Conservation (phyloP, 2,797 vertebrate species). For the Smutsia gigantea region DNA sequence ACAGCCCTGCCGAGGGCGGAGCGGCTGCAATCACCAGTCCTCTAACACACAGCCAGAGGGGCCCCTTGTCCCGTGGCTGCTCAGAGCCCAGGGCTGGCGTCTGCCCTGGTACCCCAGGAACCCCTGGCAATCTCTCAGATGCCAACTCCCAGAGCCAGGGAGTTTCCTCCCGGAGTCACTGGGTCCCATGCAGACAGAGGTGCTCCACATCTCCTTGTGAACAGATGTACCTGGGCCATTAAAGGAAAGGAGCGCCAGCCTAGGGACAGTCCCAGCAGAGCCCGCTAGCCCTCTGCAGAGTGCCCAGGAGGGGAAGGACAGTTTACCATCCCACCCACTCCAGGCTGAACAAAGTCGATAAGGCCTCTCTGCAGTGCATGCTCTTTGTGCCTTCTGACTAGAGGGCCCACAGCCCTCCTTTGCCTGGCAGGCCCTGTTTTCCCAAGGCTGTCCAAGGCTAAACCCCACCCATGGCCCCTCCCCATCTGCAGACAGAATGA, state of each 20-base stretch:
- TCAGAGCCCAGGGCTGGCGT: background rate
- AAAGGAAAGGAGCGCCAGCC: background rate
- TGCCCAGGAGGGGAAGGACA: background rate
- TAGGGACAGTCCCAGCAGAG: background rate
- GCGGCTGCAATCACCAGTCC: fast-evolving
- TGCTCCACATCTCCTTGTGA: background rate
- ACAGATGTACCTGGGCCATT: background rate
- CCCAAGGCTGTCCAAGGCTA: background rate
- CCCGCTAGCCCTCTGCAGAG: background rate
- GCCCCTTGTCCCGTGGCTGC: background rate
- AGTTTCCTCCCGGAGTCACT: background rate
- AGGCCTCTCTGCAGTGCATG: fast-evolving
- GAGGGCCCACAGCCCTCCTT: background rate
- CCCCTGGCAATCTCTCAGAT: background rate
- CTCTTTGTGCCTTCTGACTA: background rate
- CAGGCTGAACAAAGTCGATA: background rate
- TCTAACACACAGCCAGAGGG: too few relatives aligned
- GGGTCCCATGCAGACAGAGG: background rate
- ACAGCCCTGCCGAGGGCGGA: background rate
- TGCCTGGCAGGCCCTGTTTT: background rate
- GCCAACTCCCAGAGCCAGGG: background rate
- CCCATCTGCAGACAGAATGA: background rate
- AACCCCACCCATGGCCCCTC: background rate
- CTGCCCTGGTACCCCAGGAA: background rate
- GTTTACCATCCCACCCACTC: background rate